Conservation (phyloP, 2,888 invertebrate genomes). For the Synergus gifuensis region DNA sequence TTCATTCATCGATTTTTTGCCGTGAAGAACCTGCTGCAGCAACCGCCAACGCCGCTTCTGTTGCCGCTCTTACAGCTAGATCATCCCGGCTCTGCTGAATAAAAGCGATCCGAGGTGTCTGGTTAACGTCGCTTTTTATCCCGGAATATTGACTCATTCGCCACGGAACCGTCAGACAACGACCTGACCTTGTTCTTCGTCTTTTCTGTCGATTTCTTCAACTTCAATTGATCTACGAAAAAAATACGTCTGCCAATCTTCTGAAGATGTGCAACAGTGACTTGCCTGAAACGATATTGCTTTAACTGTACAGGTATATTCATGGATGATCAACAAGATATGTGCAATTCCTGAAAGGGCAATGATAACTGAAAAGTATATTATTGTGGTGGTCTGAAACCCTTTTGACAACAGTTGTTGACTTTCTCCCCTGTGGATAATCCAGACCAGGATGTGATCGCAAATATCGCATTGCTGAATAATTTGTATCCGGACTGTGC, state of each 20-base stretch:
- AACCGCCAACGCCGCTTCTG: constrained; percentile 44
- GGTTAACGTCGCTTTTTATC: constrained; percentile 57
- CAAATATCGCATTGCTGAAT: constrained; percentile 25
- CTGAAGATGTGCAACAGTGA: background rate
- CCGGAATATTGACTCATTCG: constrained; percentile 48
- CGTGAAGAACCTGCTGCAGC: constrained; percentile 51
- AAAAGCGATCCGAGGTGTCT: constrained; percentile 55
- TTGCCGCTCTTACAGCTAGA: constrained; percentile 49
- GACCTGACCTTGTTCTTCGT: constrained; percentile 53
- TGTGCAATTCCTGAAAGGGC: background rate
- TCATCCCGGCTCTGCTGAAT: constrained; percentile 50
- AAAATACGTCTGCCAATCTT: constrained; percentile 23
- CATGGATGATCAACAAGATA: background rate
- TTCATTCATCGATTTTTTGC: constrained; percentile 73
- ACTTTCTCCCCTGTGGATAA: background rate
- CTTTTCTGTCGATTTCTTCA: constrained; percentile 25
- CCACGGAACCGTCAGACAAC: constrained; percentile 50
- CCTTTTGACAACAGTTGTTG: background rate
- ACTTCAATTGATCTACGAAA: background rate
- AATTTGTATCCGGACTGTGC: constrained; percentile 35
- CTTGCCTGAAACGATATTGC: background rate
- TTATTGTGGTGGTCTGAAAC: background rate
- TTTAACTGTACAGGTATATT: background rate
- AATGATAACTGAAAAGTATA: background rate
- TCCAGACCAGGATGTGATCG: constrained; percentile 15